Base-by-base conservation (phyloP, 2,797 vertebrate genomes). In the Sternotherus odoratus region DNA sequence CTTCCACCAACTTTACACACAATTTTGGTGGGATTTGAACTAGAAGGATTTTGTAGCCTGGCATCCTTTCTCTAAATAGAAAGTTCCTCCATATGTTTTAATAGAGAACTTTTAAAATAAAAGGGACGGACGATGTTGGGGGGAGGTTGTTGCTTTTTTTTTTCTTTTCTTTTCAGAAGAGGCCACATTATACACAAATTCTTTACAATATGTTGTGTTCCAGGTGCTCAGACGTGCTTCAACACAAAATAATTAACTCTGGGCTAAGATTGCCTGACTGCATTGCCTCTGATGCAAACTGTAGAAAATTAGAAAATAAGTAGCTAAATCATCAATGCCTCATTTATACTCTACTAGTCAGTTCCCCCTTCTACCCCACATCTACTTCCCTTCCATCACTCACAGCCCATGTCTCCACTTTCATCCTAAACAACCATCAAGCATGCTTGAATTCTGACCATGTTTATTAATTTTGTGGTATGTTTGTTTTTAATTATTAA, bases 41-140 rank as follows among this genome's bases (percentile, higher is more conserved):
- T 0, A 33, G 2, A 43, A 83, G 4, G 1, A 1, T 78, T 0
- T 26, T 46, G 77, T 1, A 2, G 23, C 0, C 43, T 69, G 28
- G 16, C 48, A 36, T n/a, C 9, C 63, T 36, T 30, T 49, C 4
- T 1, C 15, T 23, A 10, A 82, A 83, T 83, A 85, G 91, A 21
- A 39, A 46, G 39, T 43, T 43, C 36, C 39, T 74, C 21, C 23
- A 74, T 11, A 26, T 21, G 69, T 24, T 26, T 43, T 46, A 74
- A 74, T 6, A 74, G 39, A 74, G 21, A 46, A 24, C 21, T 74
- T 46, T 74, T 46, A 21, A 46, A 46, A 46, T 74, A 39, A 74
- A 74, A 46, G 36, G 69, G 12, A 46, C 23, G 2, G 11, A 39
- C 10, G 1, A 9, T 10, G n/a, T 3, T 10, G 66, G 17, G 19